Evolutionary conservation across 2,888 invertebrate species (phyloP), one percentile per base, ranked within the genome.

Genomic region (Apamea epomidion): DNA sequence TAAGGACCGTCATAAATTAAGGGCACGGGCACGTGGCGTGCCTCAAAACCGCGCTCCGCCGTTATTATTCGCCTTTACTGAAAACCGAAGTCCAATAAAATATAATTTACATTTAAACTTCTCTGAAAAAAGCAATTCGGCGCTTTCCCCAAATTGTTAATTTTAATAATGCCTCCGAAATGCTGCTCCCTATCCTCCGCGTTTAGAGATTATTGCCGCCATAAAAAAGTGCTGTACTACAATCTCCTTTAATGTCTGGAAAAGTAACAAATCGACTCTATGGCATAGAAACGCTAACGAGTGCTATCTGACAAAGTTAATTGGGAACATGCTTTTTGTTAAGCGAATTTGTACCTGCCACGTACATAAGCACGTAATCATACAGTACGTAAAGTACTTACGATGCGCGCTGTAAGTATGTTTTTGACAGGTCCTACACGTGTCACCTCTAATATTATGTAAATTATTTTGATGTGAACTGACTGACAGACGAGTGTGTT

Each of bases 151-250:
- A 87, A 88, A 88, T 88, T 88, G 86, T 89, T 89, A 90, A 90
- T 91, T 90, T 91, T 88, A 89, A 88, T 91, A 90, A 91, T 88
- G 83, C 83, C 70, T 78, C 75, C 76, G 75, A 74, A 88, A 85
- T 81, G 76, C 78, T 82, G 73, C 81, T 88, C 83, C 83, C 80
- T 77, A 64, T 81, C 84, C 82, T 74, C 71, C 86, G 82, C 84
- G 68, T 77, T 84, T 85, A 74, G 77, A 84, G 84, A 88, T 91
- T 88, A 88, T 89, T 83, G 84, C 88, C 67, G 80, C 76, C 81
- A 91, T 88, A 88, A 90, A 84, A 87, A 87, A 78, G 65, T 85
- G 88, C 80, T 84, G 78, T 88, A 83, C 83, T 82, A 85, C 79
- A 86, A 78, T 86, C 80, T 87, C 75, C 70, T 86, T 82, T 87